Evolutionary conservation across 30 jellyfish, hydroid and myxozoan genomes (phyloP).

Genomic region (Aurelia sp.): DNA sequence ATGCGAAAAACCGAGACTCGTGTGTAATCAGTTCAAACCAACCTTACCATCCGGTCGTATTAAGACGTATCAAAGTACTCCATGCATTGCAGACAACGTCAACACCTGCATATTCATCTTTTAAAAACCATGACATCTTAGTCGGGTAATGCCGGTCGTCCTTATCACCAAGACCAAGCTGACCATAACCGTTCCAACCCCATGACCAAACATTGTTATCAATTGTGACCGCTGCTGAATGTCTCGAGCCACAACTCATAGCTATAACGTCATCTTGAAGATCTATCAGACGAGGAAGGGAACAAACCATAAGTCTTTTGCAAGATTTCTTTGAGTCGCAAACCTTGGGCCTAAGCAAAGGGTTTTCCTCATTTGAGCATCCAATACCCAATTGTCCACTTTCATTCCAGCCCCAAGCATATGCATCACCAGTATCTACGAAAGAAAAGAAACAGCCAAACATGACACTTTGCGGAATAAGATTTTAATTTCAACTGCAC

Average conservation of each 20-base stretch:
- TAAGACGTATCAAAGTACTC: constrained; percentile 35
- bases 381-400: constrained; percentile 98
- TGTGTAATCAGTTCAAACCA: no score
- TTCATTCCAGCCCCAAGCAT: constrained; percentile 99
- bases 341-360: neutral
- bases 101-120: neutral
- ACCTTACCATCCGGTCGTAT: no score
- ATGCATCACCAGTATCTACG: constrained; percentile 90
- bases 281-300: constrained; percentile 62
- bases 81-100: constrained; percentile 67
- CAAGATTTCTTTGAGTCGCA: constrained; percentile 25
- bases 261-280: constrained; percentile 52
- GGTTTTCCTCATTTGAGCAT: constrained; percentile 15
- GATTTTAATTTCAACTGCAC: neutral
- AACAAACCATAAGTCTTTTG: constrained; percentile 27
- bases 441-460: neutral
- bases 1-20: no score
- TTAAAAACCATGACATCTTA: neutral
- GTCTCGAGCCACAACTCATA: constrained; percentile 88
- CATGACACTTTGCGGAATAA: neutral
- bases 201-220: constrained; percentile 83
- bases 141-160: constrained; percentile 55
- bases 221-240: constrained; percentile 86
- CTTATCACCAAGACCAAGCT: constrained; percentile 82
- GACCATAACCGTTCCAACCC: constrained; percentile 99